Conservation (phyloP, 92 coral and sea anemone genomes). For the Palythoa caribaeorum region DNA sequence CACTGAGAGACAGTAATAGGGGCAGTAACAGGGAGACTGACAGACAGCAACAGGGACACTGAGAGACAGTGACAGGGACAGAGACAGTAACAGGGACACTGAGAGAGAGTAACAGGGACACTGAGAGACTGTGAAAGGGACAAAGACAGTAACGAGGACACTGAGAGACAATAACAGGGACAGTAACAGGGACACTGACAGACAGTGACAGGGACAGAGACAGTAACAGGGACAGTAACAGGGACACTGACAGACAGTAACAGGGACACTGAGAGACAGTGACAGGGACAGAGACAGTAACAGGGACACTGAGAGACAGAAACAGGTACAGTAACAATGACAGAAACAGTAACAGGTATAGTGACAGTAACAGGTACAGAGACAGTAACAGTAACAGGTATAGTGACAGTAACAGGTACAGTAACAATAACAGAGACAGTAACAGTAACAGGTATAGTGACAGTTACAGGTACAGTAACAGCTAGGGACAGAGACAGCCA, state of each 20-base stretch:
- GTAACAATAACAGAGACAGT: no score
- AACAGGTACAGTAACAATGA: no score
- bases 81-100: neutral
- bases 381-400: neutral
- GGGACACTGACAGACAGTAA: neutral
- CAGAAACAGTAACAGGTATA: no score
- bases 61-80: neutral
- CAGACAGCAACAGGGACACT: neutral
- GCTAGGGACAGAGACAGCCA: no score
- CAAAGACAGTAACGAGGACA: no score
- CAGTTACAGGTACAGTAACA: no score
- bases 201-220: neutral
- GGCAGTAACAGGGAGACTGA: neutral
- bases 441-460: no score
- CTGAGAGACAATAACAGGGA: neutral
- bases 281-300: neutral
- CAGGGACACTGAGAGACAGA: neutral
- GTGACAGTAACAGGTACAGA: no score
- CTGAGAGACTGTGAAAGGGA: no score
- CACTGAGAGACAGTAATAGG: neutral
- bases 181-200: neutral
- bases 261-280: neutral
- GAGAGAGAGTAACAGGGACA: neutral
- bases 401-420: neutral
- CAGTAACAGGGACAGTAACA: neutral